Evolutionary conservation across 1,140 invertebrate species (phyloP), one percentile per base, ranked within the genome.

Genomic region (Trachymyrmex septentrionalis): DNA sequence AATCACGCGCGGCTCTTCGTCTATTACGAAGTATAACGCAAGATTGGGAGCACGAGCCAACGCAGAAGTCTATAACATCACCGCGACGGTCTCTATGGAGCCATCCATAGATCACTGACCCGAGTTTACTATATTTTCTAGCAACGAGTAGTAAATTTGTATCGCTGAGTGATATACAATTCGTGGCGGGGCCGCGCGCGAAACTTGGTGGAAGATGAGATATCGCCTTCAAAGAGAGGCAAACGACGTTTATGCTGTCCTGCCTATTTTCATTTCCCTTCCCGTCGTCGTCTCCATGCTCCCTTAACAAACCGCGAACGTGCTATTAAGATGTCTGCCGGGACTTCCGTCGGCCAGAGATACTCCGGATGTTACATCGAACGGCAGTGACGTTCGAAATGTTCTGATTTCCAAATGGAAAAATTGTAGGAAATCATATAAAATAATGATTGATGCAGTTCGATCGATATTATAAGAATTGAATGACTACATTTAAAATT

Each of bases 61-160:
- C 27, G 76, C 48, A 72, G 27, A 85, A 61, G 59, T 53, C 48
- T 44, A 27, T 63, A 86, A 61, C 48, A 55, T 38, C 7, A 6
- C 50, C 53, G 27, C n/a, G 53, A 7, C 53, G 27, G 53, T 24
- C 73, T 86, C 87, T 61, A 44, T 34, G 67, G 76, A 76, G 59
- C 59, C 61, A 55, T 9, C 24, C 71, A 72, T 90, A 87, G 78
- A 87, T 90, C 89, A 90, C 86, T 57, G 63, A 77, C 78, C 75
- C 75, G 61, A n/a, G 57, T 88, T 88, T 85, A 82, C 80, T 77
- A 75, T 81, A 88, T 90, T 88, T 86, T 86, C 88, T 61, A 66
- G 64, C 90, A 90, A 90, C 89, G 86, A 90, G 71, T 90, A 86
- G 82, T 90, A 90, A 87, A 88, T 90, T 90, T 73, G 89, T 90